Evolutionary conservation across 2,888 invertebrate species (phyloP), one percentile per base, ranked within the genome.

Genomic region (Conchocele bisecta): DNA sequence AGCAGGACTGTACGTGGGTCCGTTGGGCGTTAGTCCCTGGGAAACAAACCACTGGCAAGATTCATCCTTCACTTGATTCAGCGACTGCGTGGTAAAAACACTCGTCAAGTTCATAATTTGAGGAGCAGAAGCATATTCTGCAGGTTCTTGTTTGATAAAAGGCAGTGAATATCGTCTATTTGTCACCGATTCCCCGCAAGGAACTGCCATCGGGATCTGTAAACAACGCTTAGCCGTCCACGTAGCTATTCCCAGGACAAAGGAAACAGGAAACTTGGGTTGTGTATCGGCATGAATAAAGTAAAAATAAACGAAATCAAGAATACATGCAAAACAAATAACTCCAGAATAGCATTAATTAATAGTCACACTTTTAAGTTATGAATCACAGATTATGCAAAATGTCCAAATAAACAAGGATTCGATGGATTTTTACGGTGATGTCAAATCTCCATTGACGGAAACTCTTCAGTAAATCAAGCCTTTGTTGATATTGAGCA

Each of bases 401-500:
- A 44, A 37, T 39, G 42, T 48, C 46, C 41, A n/a, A n/a, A 37
- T 44, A 15, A 48, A 57, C 28, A 51, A 48, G 61, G 76, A 76
- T 76, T 68, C 48, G 53, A 58, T 26, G 61, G 76, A 76, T 75
- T 73, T 68, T 68, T 26, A 17, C 46, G 46, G 39, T 42, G 44
- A 35, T 51, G 42, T 44, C 63, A 66, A 58, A 42, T 46, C 65
- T 59, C 67, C 26, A 50, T 61, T 35, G 44, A 33, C 64, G 48
- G 51, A 73, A 67, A n/a, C n/a, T 63, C 64, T 72, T 64, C 61
- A 69, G 60, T 66, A 67, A 78, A 75, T 69, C 63, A 50, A 50
- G 28, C 67, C 75, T 69, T 64, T 72, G 72, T 68, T 75, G 77
- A 75, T 86, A 86, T 86, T 86, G 87, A 85, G 86, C 85, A 83